Evolutionary conservation across 1,140 invertebrate species (phyloP).

Genomic region (Apis laboriosa): DNA sequence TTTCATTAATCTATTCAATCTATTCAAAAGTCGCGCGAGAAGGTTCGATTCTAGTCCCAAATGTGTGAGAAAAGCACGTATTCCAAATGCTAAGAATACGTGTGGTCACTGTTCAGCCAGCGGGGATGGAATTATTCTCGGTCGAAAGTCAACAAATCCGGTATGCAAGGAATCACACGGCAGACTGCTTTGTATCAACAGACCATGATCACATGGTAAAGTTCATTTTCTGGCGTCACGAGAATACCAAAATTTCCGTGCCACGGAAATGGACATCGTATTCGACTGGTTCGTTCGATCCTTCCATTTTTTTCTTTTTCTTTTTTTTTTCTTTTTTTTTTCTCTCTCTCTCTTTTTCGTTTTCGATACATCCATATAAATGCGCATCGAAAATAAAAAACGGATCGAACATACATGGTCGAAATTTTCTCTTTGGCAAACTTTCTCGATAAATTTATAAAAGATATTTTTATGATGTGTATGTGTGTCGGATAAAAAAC

Average conservation of each 20-base stretch:
- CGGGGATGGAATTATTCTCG: conserved; percentile 6
- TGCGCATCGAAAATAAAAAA: neutral
- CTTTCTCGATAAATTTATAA: neutral
- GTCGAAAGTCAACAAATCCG: conserved; percentile 16
- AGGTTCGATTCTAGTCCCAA: neutral
- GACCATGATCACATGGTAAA: neutral
- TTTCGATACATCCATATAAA: no score
- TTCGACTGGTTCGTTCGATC: neutral
- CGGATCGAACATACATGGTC: no score
- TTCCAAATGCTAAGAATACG: conserved; percentile 13
- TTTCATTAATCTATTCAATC: neutral
- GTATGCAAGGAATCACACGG: conserved; percentile 18
- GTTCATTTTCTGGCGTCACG: conserved; percentile 26
- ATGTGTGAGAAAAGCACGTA: neutral
- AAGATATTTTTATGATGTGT: no score
- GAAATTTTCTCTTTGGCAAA: neutral
- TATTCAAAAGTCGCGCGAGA: neutral
- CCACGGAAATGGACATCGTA: neutral
- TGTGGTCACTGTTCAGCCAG: neutral
- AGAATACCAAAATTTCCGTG: neutral
- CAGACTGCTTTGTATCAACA: conserved; percentile 20
- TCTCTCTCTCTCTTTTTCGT: no score
- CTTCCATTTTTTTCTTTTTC: neutral
- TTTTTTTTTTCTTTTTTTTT: no score
- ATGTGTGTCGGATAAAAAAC: no score